phyloP scores from a whole-genome alignment of 2,797 vertebrate species.

The Eospalax fontanierii region DNA sequence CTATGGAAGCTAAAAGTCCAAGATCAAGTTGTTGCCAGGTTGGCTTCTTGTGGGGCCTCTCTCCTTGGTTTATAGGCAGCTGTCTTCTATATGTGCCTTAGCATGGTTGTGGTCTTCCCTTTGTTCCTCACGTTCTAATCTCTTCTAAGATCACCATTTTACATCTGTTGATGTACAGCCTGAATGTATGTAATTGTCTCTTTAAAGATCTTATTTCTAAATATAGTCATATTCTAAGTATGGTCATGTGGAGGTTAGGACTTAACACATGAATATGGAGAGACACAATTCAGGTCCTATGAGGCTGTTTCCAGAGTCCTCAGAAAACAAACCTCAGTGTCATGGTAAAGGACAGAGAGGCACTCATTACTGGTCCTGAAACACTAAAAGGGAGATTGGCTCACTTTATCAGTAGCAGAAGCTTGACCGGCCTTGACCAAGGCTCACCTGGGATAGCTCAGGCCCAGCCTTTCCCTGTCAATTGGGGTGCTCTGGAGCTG shows the following conservation, averaged over 20 bases:
- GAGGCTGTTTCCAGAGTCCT: neutral
- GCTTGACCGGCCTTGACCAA: neutral
- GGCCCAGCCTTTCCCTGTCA: neutral
- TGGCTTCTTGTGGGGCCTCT: neutral
- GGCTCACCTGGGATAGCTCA: neutral
- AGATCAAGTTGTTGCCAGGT: neutral
- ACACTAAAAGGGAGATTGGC: neutral
- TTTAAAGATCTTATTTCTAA: conserved; percentile 57
- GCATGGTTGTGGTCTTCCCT: neutral
- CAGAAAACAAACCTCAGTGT: neutral
- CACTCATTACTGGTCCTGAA: neutral
- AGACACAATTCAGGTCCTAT: neutral
- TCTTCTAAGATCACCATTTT: conserved; percentile 5
- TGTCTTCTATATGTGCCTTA: neutral
- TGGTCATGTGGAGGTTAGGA: neutral
- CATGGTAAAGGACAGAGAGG: neutral
- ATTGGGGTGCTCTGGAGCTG: neutral
- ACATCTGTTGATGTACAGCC: neutral
- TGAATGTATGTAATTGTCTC: neutral
- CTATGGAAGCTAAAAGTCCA: neutral
- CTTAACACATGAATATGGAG: neutral
- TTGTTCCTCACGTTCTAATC: neutral
- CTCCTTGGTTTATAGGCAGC: neutral
- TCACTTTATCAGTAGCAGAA: neutral
- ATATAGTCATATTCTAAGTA: conserved; percentile 13